Conservation (phyloP, 2,797 vertebrate species). For the Gymnodraco acuticeps region DNA sequence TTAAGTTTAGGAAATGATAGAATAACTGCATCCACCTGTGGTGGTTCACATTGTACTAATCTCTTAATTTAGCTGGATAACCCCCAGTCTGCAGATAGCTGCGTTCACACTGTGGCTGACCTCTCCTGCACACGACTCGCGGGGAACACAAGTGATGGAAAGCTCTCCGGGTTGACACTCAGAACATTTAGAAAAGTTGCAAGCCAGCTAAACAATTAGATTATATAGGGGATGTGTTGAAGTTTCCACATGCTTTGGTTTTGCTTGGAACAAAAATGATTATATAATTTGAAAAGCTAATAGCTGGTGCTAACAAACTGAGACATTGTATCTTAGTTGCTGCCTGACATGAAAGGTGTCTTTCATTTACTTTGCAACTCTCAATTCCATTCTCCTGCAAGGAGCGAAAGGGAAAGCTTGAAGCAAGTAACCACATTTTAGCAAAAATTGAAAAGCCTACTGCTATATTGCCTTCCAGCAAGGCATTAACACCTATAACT, state of each 20-base stretch:
- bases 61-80: constrained; percentile 62
- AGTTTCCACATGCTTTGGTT: constrained; percentile 18
- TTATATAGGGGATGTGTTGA: constrained; percentile 14
- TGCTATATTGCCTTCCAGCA: constrained; percentile 41
- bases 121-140: constrained; percentile 33
- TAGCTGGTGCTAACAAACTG: constrained; percentile 14
- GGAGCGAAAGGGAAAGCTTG: constrained; percentile 11
- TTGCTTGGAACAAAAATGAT: constrained; percentile 25
- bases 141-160: constrained; percentile 18
- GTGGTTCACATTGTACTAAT: constrained; percentile 62
- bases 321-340: constrained; percentile 6
- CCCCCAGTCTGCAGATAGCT: constrained; percentile 69
- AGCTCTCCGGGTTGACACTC: constrained; percentile 18
- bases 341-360: not conserved
- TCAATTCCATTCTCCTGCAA: constrained; percentile 30
- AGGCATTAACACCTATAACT: constrained; percentile 57
- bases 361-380: constrained; percentile 7
- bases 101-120: constrained; percentile 61
- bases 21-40: constrained; percentile 76
- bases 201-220: constrained; percentile 45
- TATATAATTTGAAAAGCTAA: constrained; percentile 18
- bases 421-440: constrained; percentile 35
- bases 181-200: constrained; percentile 14
- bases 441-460: constrained; percentile 31
- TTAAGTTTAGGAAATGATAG: constrained; percentile 77